phyloP scores from a whole-genome alignment of 2,113 vertebrate genomes.

The Labrus mixtus region DNA sequence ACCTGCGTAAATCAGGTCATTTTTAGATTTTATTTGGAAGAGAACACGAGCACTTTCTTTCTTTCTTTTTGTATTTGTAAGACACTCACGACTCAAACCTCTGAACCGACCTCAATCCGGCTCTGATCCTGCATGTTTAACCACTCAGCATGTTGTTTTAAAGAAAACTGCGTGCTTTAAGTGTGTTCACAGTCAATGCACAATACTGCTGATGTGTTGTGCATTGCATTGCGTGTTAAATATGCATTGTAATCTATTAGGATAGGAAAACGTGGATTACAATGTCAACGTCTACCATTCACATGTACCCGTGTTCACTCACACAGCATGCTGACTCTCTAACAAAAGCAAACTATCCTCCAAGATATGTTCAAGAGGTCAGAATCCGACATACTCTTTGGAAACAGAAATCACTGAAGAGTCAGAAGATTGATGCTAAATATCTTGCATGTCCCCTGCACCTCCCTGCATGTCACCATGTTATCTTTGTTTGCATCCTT shows the following conservation, averaged over 20 bases:
- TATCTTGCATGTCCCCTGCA: constrained; percentile 31
- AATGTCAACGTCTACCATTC: constrained; percentile 24
- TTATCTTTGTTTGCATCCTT: constrained; percentile 69
- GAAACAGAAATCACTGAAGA: not conserved
- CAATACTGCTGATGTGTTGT: constrained; percentile 14
- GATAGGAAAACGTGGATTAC: constrained; percentile 28
- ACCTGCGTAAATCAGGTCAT: constrained; percentile 1
- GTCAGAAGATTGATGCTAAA: not conserved
- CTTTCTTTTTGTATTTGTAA: not conserved
- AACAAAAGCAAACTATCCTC: constrained; percentile 18
- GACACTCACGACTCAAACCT: not conserved
- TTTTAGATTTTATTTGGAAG: not conserved
- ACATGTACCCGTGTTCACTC: constrained; percentile 21
- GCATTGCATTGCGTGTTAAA: constrained; percentile 7
- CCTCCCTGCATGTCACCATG: constrained; percentile 60
- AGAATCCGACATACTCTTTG: not conserved
- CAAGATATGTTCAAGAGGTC: not conserved
- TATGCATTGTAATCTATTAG: constrained; percentile 39
- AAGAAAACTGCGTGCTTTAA: constrained; percentile 32
- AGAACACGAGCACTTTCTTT: too few species aligned
- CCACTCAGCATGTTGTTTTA: constrained; percentile 30
- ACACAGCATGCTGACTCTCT: constrained; percentile 14
- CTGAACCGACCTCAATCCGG: constrained; percentile 1
- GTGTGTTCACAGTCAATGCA: constrained; percentile 1
- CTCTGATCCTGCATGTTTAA: constrained; percentile 54